A percentile compares a stretch with the other conserved stretches of the same genome.
These are phyloP conservation scores for Homarus gammarus DNA, from an alignment of 2,888 invertebrate species.

Conservation along the genomic window DNA sequence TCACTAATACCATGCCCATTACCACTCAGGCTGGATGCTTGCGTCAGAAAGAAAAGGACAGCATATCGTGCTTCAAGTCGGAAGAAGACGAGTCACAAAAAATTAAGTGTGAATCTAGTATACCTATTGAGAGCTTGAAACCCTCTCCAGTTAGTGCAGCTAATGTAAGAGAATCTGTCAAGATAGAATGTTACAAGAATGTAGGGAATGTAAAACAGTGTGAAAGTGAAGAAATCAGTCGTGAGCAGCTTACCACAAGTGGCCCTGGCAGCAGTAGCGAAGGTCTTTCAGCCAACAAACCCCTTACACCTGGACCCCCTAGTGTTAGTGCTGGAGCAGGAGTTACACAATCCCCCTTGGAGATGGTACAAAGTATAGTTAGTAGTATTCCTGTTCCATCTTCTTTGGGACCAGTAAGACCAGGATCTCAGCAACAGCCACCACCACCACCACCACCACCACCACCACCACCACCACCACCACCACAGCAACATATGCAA, in stretches of 20 bases:
- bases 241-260: conserved; percentile 36
- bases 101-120: conserved; percentile 54
- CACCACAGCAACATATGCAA: conserved; percentile 31
- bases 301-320: conserved; percentile 72
- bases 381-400: conserved; percentile 75
- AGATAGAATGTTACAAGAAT: conserved; percentile 51
- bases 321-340: conserved; percentile 58
- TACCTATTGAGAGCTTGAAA: conserved; percentile 48
- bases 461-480: conserved; percentile 23
- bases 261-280: conserved; percentile 34
- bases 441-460: conserved; percentile 15
- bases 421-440: conserved; percentile 33
- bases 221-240: conserved; percentile 55
- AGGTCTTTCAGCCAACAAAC: conserved; percentile 65
- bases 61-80: conserved; percentile 11
- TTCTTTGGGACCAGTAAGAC: conserved; percentile 44
- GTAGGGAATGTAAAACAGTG: conserved; percentile 31
- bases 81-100: conserved; percentile 48
- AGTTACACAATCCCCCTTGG: conserved; percentile 74
- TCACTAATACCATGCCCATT: conserved; percentile 52
- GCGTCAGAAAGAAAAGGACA: conserved; percentile 50
- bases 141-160: conserved; percentile 37
- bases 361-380: conserved; percentile 76
- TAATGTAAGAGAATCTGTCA: conserved; percentile 43
- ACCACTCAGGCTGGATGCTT: conserved; percentile 54